A percentile compares a stretch with the other conserved stretches of the same genome.
Conservation (phyloP, 2,113 vertebrate species). For the Edolisoma coerulescens region DNA sequence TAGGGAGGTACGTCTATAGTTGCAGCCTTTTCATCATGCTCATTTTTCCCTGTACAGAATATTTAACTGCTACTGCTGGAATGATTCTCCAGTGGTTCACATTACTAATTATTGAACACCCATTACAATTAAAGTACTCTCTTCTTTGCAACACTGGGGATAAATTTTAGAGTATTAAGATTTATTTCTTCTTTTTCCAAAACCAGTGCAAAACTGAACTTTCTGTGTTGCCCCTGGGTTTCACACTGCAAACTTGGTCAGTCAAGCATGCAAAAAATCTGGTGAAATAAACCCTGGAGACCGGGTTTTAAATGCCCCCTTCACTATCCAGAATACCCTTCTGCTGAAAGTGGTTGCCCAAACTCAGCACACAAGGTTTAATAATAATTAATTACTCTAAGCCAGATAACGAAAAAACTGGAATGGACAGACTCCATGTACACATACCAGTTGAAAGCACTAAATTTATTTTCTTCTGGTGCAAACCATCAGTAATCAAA, state of each 20-base stretch:
- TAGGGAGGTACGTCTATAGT: not conserved
- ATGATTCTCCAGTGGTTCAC: not conserved
- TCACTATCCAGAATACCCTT: not conserved
- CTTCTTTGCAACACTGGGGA: not conserved
- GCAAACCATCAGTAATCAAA: constrained; percentile 3
- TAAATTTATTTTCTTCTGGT: not conserved
- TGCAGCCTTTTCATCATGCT: not conserved
- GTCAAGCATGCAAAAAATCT: constrained; percentile 30
- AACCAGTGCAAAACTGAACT: not conserved
- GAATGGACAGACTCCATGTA: not conserved
- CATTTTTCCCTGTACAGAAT: not conserved
- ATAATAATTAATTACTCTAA: not conserved
- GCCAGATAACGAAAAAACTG: not conserved
- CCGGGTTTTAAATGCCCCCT: not conserved
- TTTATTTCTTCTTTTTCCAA: not conserved
- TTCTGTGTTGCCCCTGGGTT: not conserved
- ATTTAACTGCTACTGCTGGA: not conserved
- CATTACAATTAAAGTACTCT: not conserved
- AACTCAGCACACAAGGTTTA: not conserved
- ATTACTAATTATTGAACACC: not conserved
- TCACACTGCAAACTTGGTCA: not conserved
- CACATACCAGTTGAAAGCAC: not conserved
- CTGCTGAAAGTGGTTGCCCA: not conserved
- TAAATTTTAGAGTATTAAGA: not conserved
- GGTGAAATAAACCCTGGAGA: constrained; percentile 2